phyloP scores from a whole-genome alignment of 2,888 invertebrate genomes.

The Tachina fera region DNA sequence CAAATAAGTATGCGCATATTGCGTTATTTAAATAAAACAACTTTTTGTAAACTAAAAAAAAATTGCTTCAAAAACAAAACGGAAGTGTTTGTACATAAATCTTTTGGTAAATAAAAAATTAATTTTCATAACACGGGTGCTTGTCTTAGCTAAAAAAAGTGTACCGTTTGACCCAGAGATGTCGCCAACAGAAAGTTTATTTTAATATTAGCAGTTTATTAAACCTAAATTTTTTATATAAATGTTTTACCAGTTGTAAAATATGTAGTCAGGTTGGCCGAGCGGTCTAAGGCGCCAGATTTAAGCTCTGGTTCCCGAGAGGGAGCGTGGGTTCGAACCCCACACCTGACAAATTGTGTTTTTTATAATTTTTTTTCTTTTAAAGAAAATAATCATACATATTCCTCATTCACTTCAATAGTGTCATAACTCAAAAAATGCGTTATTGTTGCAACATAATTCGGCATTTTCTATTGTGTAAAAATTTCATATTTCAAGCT shows the following conservation, averaged over 20 bases:
- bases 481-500: too few species aligned
- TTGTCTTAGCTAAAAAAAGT: background rate
- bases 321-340: constrained; percentile 94
- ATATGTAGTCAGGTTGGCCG: constrained; percentile 88
- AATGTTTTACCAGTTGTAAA: background rate
- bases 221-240: background rate
- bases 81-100: background rate
- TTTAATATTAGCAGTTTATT: background rate
- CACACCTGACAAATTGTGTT: constrained; percentile 86
- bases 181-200: background rate
- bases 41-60: background rate
- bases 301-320: constrained; percentile 92
- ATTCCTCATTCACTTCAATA: too few species aligned
- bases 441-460: too few species aligned
- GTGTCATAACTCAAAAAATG: too few species aligned
- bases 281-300: constrained; percentile 93
- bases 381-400: too few species aligned
- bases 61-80: background rate
- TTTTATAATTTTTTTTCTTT: constrained; percentile 3
- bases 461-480: too few species aligned
- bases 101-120: background rate
- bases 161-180: too few species aligned
- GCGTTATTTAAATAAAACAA: background rate
- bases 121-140: background rate
- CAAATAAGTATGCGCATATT: background rate